phyloP scores from a whole-genome alignment of 1,140 invertebrate genomes.

The Galendromus occidentalis region DNA sequence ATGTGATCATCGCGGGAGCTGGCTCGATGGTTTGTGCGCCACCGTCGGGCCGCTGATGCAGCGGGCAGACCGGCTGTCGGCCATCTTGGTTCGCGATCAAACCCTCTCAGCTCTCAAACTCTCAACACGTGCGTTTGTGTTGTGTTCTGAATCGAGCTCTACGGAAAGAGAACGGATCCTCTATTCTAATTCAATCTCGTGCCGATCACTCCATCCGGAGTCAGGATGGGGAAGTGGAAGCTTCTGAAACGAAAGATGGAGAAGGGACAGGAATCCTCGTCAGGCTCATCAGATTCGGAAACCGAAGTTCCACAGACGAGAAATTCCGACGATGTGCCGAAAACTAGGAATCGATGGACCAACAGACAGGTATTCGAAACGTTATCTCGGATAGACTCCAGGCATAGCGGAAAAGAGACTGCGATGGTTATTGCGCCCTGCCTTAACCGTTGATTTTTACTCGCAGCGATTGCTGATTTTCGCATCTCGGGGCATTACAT shows the following conservation, averaged over 20 bases:
- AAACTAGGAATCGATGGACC: background rate
- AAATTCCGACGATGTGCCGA: background rate
- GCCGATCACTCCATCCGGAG: too few relatives aligned
- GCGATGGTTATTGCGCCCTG: background rate
- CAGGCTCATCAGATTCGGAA: slow-evolving; percentile 1
- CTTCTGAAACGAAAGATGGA: background rate
- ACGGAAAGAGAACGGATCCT: too few relatives aligned
- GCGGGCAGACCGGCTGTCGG: too few relatives aligned
- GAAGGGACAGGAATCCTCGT: background rate
- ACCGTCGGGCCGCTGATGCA: too few relatives aligned
- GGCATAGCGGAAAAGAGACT: background rate
- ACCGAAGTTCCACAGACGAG: background rate
- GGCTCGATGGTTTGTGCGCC: too few relatives aligned
- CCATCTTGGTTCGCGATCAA: too few relatives aligned
- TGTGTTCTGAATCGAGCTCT: too few relatives aligned
- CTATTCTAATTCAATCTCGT: too few relatives aligned
- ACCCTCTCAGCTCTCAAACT: too few relatives aligned
- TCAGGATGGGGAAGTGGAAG: slow-evolving; percentile 10
- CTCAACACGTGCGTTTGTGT: too few relatives aligned
- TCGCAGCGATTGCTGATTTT: slow-evolving; percentile 69
- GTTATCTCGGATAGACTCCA: background rate
- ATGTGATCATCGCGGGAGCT: too few relatives aligned
- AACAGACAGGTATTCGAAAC: background rate
- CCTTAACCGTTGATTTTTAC: background rate
- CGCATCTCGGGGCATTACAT: slow-evolving; percentile 69